Evolutionary conservation across 2,797 vertebrate species (phyloP).

Genomic region (Myiothlypis coronata): DNA sequence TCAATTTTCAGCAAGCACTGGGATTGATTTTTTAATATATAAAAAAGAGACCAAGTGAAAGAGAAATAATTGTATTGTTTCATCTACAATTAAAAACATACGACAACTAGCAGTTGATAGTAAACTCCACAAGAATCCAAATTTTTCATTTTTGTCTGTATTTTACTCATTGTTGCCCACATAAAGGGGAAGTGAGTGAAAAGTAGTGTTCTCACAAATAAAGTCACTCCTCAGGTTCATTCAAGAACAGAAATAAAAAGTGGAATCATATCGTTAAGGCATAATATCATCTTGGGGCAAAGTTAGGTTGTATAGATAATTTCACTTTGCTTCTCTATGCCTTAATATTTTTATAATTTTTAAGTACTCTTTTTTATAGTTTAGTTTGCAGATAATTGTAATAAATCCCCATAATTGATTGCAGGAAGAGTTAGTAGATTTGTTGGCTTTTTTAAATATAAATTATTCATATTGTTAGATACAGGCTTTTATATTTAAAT

Average conservation of each 20-base stretch:
- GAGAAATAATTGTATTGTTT: background rate
- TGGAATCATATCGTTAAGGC: background rate
- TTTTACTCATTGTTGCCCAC: background rate
- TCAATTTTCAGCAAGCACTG: fast-evolving
- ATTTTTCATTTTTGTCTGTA: background rate
- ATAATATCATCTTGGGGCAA: background rate
- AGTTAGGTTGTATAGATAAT: background rate
- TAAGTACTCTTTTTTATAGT: background rate
- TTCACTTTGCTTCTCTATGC: background rate
- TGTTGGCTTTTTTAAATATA: background rate
- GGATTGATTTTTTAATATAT: background rate
- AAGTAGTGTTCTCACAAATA: background rate
- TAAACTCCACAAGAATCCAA: background rate
- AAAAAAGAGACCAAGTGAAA: background rate
- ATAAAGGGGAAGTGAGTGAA: background rate
- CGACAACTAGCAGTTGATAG: background rate
- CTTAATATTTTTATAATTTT: background rate
- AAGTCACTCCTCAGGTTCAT: background rate
- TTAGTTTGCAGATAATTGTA: background rate
- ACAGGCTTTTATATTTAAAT: background rate
- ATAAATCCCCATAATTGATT: background rate
- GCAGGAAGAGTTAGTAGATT: background rate
- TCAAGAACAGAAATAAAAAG: background rate
- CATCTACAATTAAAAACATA: background rate
- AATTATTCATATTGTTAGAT: background rate